Evolutionary conservation across 2,113 vertebrate species (phyloP).

Genomic region (Coregonus clupeaformis): DNA sequence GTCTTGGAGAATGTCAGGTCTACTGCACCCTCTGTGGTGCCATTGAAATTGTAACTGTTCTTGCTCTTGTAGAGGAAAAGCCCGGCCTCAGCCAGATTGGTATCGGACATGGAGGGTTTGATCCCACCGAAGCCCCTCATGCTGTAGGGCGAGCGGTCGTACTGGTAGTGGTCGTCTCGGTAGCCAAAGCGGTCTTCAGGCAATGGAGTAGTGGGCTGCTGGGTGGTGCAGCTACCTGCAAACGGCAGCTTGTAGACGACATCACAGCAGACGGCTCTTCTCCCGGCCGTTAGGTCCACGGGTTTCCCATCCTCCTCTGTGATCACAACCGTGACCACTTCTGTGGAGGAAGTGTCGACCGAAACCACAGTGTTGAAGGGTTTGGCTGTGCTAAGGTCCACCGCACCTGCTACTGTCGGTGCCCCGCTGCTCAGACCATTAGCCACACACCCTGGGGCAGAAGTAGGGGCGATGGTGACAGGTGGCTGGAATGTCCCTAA

Average conservation of each 20-base stretch:
- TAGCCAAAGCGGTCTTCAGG: conserved; percentile 98
- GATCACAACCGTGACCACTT: conserved; percentile 81
- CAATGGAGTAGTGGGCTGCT: conserved; percentile 84
- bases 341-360: conserved; percentile 79
- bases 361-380: conserved; percentile 86
- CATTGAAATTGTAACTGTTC: conserved; percentile 92
- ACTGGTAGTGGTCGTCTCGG: conserved; percentile 95
- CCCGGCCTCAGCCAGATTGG: conserved; percentile 93
- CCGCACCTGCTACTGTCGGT: conserved; percentile 80
- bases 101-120: conserved; percentile 98
- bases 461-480: conserved; percentile 75
- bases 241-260: conserved; percentile 95
- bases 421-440: conserved; percentile 78
- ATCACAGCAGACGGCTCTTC: conserved; percentile 92
- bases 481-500: conserved; percentile 73
- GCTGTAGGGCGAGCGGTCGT: conserved; percentile 81
- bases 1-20: conserved; percentile 96
- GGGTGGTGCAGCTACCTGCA: conserved; percentile 86
- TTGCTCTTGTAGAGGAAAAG: conserved; percentile 96
- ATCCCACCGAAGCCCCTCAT: conserved; percentile 88
- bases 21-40: conserved; percentile 89
- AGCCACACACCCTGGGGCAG: conserved; percentile 54
- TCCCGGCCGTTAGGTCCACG: conserved; percentile 92
- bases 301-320: conserved; percentile 93
- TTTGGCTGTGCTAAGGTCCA: conserved; percentile 93